A percentile compares a stretch with the other conserved stretches of the same genome.
Conservation (phyloP, 2,888 invertebrate species). For the Drosophila tanythrix region DNA sequence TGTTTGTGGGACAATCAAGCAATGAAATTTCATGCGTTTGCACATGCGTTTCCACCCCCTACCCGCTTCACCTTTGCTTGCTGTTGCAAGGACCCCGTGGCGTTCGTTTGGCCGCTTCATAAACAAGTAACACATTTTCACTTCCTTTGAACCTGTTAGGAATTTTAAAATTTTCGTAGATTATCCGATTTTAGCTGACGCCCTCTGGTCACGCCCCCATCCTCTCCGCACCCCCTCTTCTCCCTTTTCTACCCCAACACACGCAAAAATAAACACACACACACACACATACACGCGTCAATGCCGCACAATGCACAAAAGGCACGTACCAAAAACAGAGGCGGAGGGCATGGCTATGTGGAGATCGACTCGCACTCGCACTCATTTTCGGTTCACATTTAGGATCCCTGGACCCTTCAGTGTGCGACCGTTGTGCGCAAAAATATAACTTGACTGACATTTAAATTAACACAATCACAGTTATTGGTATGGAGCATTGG, state of each 20-base stretch:
- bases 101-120: conserved; percentile 61
- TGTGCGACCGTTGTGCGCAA: conserved; percentile 57
- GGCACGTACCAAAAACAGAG: conserved; percentile 68
- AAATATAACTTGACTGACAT: conserved; percentile 81
- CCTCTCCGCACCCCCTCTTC: conserved; percentile 18
- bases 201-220: conserved; percentile 59
- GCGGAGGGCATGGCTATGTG: conserved; percentile 10
- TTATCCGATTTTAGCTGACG: conserved; percentile 74
- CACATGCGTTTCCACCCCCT: conserved; percentile 68
- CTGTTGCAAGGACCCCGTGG: conserved; percentile 33
- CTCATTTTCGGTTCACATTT: conserved; percentile 30
- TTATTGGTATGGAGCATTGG: conserved; percentile 77
- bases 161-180: conserved; percentile 78
- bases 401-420: conserved; percentile 21
- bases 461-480: conserved; percentile 81
- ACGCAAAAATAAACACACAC: conserved; percentile 6
- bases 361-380: conserved; percentile 39
- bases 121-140: conserved; percentile 81
- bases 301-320: conserved; percentile 77
- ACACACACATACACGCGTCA: conserved; percentile 47
- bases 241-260: neutral
- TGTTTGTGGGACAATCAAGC: conserved; percentile 78
- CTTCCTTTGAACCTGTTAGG: conserved; percentile 80
- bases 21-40: conserved; percentile 81
- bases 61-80: conserved; percentile 9